A percentile compares a stretch with the other conserved stretches of the same genome.
Conservation (phyloP, 2,797 vertebrate species). For the Furcifer pardalis region DNA sequence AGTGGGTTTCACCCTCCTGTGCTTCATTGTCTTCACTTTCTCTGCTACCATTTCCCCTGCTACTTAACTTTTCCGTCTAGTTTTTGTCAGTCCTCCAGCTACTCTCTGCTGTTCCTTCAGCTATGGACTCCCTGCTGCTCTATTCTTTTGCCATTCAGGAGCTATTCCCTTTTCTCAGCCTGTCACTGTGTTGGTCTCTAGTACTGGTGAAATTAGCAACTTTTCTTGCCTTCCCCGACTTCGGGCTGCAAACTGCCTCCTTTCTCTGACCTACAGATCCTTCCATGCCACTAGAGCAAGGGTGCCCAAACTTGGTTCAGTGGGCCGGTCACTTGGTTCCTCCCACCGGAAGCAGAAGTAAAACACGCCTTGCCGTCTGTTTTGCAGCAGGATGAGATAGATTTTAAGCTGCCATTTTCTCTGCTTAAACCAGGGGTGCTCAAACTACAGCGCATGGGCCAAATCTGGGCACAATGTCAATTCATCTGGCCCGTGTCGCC, state of each 20-base stretch:
- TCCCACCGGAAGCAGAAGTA: too few species aligned
- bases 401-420: too few species aligned
- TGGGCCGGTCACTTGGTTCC: too few species aligned
- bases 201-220: not conserved
- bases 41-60: too few species aligned
- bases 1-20: too few species aligned
- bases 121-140: not conserved
- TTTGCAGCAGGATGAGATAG: too few species aligned
- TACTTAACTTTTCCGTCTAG: not conserved
- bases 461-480: too few species aligned
- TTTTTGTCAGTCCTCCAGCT: not conserved
- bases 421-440: too few species aligned
- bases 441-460: too few species aligned
- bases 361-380: too few species aligned
- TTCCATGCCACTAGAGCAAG: not conserved
- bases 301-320: too few species aligned
- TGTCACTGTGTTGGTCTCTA: not conserved
- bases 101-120: not conserved
- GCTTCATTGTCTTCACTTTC: not conserved
- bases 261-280: not conserved
- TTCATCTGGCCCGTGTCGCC: too few species aligned
- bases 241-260: not conserved
- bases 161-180: not conserved
- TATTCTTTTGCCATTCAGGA: not conserved
- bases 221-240: not conserved